Conservation (phyloP, 2,797 vertebrate species). For the Acrossocheilus fasciatus region DNA sequence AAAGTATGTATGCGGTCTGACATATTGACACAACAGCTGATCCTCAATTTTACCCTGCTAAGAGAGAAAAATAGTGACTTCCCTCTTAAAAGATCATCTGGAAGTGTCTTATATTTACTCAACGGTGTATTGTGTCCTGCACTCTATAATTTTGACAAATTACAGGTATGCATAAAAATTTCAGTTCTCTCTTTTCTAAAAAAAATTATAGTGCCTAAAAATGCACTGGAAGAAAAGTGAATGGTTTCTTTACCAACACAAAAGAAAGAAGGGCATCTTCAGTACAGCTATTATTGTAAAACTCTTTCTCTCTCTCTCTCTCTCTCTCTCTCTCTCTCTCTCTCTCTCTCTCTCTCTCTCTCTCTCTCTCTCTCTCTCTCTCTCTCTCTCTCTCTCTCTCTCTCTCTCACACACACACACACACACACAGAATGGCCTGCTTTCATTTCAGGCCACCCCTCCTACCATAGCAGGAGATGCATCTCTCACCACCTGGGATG, state of each 20-base stretch:
- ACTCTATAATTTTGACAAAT: neutral
- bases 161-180: neutral
- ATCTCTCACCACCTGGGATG: conserved; percentile 62
- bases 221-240: neutral
- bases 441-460: conserved; percentile 61
- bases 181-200: neutral
- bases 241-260: conserved; percentile 22
- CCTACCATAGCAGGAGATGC: conserved; percentile 52
- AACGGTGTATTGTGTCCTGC: neutral
- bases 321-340: too few relatives aligned
- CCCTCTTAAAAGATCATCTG: neutral
- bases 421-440: conserved; percentile 52
- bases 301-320: neutral
- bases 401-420: conserved; percentile 16
- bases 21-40: neutral
- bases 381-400: too few relatives aligned
- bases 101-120: neutral
- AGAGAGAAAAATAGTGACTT: neutral
- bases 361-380: neutral
- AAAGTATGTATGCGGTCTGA: neutral
- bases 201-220: neutral
- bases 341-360: neutral
- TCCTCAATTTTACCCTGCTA: neutral
- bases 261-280: conserved; percentile 42
- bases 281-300: conserved; percentile 38